phyloP scores from a whole-genome alignment of 2,888 invertebrate species.

The Tetragonisca angustula region DNA sequence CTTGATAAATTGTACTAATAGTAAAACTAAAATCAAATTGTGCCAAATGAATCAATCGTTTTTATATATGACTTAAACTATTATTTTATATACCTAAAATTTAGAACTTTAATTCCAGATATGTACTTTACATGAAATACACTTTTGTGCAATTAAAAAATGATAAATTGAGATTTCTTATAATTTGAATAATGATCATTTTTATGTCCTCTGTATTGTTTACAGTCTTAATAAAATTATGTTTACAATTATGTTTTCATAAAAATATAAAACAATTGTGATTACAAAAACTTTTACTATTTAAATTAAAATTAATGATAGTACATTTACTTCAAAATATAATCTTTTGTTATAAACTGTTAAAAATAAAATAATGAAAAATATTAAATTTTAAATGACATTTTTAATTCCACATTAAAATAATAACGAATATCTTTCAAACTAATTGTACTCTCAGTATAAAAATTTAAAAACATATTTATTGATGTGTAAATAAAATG shows the following conservation, averaged over 20 bases:
- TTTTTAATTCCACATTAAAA: not conserved
- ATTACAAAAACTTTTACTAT: slow-evolving; percentile 32
- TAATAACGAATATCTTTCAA: not conserved
- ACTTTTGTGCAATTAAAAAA: slow-evolving; percentile 9
- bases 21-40: slow-evolving; percentile 35
- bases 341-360: not conserved
- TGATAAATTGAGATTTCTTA: not conserved
- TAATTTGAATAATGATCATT: slow-evolving; percentile 15
- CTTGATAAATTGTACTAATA: slow-evolving; percentile 15
- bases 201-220: slow-evolving; percentile 1
- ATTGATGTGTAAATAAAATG: not conserved
- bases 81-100: slow-evolving; percentile 17
- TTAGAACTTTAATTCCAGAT: slow-evolving; percentile 24
- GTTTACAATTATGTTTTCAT: slow-evolving; percentile 40
- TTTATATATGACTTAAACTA: slow-evolving; percentile 29
- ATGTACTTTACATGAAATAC: slow-evolving; percentile 18
- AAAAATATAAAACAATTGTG: slow-evolving; percentile 16
- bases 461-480: too few species aligned
- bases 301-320: slow-evolving; percentile 24
- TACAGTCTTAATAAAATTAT: not conserved
- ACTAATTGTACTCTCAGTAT: not conserved
- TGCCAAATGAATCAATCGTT: slow-evolving; percentile 58
- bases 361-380: not conserved
- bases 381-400: not conserved
- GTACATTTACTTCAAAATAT: slow-evolving; percentile 5